Evolutionary conservation across 2,113 vertebrate species (phyloP).

Genomic region (Mellivora capensis): DNA sequence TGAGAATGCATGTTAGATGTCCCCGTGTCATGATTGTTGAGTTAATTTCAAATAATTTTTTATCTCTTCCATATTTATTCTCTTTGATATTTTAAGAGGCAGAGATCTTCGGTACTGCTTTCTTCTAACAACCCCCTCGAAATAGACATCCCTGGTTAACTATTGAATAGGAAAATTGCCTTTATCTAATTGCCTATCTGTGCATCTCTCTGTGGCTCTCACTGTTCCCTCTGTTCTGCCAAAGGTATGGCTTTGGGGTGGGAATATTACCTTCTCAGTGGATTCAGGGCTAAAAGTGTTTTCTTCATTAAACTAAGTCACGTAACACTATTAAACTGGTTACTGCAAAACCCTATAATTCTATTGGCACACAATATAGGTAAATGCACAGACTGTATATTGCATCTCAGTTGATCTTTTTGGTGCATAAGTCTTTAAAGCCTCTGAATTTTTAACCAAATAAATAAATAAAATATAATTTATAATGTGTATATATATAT

Average conservation of each 20-base stretch:
- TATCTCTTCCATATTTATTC: neutral
- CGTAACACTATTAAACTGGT: neutral
- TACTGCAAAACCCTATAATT: neutral
- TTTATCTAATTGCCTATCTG: neutral
- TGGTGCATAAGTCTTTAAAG: neutral
- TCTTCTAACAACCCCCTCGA: neutral
- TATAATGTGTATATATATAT: neutral
- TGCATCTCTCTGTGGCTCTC: neutral
- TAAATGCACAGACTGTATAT: neutral
- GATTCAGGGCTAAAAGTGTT: neutral
- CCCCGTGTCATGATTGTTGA: neutral
- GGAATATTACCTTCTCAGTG: neutral
- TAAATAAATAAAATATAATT: neutral
- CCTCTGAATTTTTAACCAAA: neutral
- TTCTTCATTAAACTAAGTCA: neutral
- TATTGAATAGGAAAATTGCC: neutral
- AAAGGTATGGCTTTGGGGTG: neutral
- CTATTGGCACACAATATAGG: neutral
- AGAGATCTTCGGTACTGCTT: neutral
- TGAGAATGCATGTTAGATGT: neutral
- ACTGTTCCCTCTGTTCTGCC: neutral
- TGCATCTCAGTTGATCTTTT: neutral
- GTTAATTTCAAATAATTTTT: neutral
- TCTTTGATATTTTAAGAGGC: neutral
- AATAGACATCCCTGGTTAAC: neutral